A percentile compares a stretch with the other conserved stretches of the same genome.
Evolutionary conservation across 2,797 vertebrate genomes (phyloP).

Genomic region (Knipowitschia caucasica): DNA sequence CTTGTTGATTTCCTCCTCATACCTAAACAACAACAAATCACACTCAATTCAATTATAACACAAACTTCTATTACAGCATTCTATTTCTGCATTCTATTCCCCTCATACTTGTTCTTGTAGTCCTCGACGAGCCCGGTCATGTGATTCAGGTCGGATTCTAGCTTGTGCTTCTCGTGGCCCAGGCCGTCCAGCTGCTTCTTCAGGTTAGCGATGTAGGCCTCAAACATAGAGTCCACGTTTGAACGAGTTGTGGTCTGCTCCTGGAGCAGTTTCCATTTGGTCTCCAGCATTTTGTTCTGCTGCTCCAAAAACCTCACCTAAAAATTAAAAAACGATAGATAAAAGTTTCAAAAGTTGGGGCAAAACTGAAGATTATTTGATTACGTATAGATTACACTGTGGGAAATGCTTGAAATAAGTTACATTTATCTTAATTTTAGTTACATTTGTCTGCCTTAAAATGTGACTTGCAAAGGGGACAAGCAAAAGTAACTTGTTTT

Average conservation of each 20-base stretch:
- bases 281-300: constrained; percentile 81
- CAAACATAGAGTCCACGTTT: constrained; percentile 65
- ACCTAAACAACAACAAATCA: too few relatives aligned
- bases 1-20: constrained; percentile 90
- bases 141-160: constrained; percentile 75
- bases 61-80: not conserved
- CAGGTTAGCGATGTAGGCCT: constrained; percentile 72
- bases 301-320: constrained; percentile 80
- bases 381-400: too few relatives aligned
- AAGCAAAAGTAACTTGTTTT: too few relatives aligned
- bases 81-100: not conserved
- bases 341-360: not conserved
- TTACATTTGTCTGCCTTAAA: too few relatives aligned
- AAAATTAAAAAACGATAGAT: constrained; percentile 21
- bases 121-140: constrained; percentile 76
- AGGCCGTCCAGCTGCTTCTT: constrained; percentile 76
- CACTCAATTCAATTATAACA: not conserved
- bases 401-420: too few relatives aligned
- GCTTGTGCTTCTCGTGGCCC: constrained; percentile 68
- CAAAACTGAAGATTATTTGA: not conserved
- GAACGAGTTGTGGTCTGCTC: constrained; percentile 70
- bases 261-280: constrained; percentile 80
- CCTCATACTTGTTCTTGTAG: constrained; percentile 63
- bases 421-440: too few relatives aligned
- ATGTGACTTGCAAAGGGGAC: too few relatives aligned